Percentiles rank a stretch among this genome's conserved stretches.
Conservation (phyloP, 2,797 vertebrate genomes). For the Cossypha dichroa region DNA sequence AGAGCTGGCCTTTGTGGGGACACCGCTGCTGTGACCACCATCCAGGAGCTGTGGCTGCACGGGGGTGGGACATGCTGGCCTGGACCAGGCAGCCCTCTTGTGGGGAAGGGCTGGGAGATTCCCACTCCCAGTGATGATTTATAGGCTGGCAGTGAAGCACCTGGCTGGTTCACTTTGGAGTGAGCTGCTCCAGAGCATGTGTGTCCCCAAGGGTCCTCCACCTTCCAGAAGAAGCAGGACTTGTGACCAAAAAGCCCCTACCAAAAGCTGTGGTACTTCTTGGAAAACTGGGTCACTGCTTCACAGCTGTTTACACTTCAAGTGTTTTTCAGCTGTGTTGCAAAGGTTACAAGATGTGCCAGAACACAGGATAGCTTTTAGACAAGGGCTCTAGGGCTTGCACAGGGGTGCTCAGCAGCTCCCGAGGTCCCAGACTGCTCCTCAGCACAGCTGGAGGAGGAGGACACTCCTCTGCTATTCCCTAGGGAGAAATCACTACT, state of each 20-base stretch:
- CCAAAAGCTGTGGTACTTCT: neutral
- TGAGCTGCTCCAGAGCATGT: neutral
- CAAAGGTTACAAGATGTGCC: neutral
- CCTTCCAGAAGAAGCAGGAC: neutral
- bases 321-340: neutral
- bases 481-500: neutral
- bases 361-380: neutral
- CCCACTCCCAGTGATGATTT: neutral
- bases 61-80: neutral
- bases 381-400: neutral
- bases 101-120: neutral
- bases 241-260: neutral
- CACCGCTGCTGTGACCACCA: fast-evolving
- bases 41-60: fast-evolving
- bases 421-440: neutral
- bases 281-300: neutral
- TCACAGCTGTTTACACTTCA: neutral
- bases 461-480: neutral
- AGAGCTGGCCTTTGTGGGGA: neutral
- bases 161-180: fast-evolving
- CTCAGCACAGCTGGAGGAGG: neutral
- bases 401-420: neutral
- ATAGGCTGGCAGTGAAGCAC: neutral
- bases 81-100: neutral
- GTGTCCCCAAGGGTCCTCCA: fast-evolving